Conservation (phyloP, 2,888 invertebrate genomes). For the Pyrrhia umbra region DNA sequence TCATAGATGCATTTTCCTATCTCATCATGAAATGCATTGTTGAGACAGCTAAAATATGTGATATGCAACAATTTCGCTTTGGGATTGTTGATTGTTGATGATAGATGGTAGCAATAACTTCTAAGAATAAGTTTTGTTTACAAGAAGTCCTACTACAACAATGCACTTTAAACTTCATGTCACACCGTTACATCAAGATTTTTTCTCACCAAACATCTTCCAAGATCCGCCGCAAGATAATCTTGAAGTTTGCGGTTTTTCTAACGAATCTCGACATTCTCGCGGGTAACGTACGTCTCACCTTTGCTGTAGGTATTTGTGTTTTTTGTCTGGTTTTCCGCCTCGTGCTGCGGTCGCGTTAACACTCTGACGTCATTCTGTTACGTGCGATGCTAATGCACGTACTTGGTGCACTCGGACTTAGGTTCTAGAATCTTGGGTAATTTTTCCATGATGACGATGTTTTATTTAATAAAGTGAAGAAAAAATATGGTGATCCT, state of each 20-base stretch:
- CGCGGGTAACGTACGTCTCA: slow-evolving; percentile 12
- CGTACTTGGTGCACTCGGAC: background rate
- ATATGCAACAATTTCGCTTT: too few species aligned
- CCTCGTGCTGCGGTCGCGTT: slow-evolving; percentile 44
- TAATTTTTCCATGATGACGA: background rate
- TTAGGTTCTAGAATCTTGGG: slow-evolving; percentile 35
- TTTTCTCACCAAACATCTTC: slow-evolving; percentile 24
- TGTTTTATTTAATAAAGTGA: background rate
- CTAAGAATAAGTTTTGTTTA: too few species aligned
- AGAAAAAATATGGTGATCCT: background rate
- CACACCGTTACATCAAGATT: background rate
- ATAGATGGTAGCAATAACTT: too few species aligned
- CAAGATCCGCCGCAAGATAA: slow-evolving; percentile 23
- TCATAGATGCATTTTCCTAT: too few species aligned
- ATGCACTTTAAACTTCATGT: background rate
- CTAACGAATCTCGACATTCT: slow-evolving; percentile 27
- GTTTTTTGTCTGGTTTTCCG: slow-evolving; percentile 51
- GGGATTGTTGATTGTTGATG: too few species aligned
- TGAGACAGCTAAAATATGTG: too few species aligned
- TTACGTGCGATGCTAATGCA: slow-evolving; percentile 3
- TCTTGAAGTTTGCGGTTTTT: slow-evolving; percentile 47
- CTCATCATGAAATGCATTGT: too few species aligned
- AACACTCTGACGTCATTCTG: slow-evolving; percentile 44
- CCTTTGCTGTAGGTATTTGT: slow-evolving; percentile 39
- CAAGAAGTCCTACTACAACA: too few species aligned